Conservation (phyloP, 2,888 invertebrate species). For the Xanthorhoe spadicearia region DNA sequence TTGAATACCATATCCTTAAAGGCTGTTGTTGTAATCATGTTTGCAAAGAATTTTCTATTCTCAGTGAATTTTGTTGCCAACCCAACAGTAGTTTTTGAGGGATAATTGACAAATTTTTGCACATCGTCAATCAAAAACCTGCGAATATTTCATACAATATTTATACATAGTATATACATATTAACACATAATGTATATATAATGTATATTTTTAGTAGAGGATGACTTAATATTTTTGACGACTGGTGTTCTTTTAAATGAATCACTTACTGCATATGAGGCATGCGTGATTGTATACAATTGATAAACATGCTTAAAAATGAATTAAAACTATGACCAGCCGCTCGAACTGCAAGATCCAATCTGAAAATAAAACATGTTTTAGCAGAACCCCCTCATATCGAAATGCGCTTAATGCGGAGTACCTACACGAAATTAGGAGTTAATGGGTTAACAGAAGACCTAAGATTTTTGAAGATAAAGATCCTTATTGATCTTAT, state of each 20-base stretch:
- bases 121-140: constrained; percentile 65
- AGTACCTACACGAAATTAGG: too few relatives aligned
- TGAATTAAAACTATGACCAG: constrained; percentile 12
- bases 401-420: too few relatives aligned
- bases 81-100: constrained; percentile 72
- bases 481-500: too few relatives aligned
- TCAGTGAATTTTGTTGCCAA: constrained; percentile 63
- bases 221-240: too few relatives aligned
- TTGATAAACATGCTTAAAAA: constrained; percentile 46
- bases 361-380: constrained; percentile 9
- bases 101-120: constrained; percentile 62
- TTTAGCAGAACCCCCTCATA: too few relatives aligned
- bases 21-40: constrained; percentile 59
- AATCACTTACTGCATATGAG: constrained; percentile 57
- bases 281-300: constrained; percentile 54
- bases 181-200: too few relatives aligned
- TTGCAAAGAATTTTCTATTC: constrained; percentile 75
- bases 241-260: neutral
- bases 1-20: constrained; percentile 66
- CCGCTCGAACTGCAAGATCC: neutral
- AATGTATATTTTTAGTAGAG: too few relatives aligned
- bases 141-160: constrained; percentile 36
- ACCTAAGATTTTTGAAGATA: too few relatives aligned
- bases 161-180: too few relatives aligned
- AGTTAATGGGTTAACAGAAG: too few relatives aligned